Base-by-base conservation (phyloP, 2,888 invertebrate genomes). In the Phasia obesa region DNA sequence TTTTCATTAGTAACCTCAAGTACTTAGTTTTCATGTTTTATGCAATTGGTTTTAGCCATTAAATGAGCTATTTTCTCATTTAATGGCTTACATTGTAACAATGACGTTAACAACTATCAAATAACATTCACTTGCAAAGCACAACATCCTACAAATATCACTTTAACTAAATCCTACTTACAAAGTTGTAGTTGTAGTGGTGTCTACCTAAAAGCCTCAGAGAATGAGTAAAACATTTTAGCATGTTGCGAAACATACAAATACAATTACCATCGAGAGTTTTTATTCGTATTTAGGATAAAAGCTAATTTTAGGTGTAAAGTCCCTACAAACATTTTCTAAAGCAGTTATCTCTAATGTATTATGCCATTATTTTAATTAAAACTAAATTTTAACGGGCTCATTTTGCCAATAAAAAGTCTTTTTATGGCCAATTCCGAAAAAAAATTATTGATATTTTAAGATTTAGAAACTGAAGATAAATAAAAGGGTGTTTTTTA, bases 21-120 rank as follows among this genome's bases (percentile, higher is more conserved):
- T 83, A 83, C 83, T 83, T 83, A 75, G 83, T 75, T 79, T 83
- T 83, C 83, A 83, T 83, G 83, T 79, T 83, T 79, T 79, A 79
- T 83, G 79, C 75, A 79, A 83, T 83, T 83, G 83, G 79, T 75
- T 83, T 75, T 79, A 83, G 79, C 60, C 79, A 83, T 83, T 83
- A 83, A 77, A 76, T 76, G 83, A 79, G 83, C 79, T 59, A 79
- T 79, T 83, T 83, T 79, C 70, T 67, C 67, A 83, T n/a, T n/a
- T n/a, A 83, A 79, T 75, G 71, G 75, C 76, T 79, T 83, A 76
- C 79, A 75, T 57, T 79, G n/a, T 71, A 75, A 62, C 60, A 70
- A 62, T 55, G 35, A 62, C 57, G 21, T 53, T 49, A 73, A 71
- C 64, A 57, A 65, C 31, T 17, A 38, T 60, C 19, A 4, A 13